These are phyloP conservation scores for Paratrypauchen microcephalus DNA, from an alignment of 2,797 vertebrate species.

Conservation along the genomic window DNA sequence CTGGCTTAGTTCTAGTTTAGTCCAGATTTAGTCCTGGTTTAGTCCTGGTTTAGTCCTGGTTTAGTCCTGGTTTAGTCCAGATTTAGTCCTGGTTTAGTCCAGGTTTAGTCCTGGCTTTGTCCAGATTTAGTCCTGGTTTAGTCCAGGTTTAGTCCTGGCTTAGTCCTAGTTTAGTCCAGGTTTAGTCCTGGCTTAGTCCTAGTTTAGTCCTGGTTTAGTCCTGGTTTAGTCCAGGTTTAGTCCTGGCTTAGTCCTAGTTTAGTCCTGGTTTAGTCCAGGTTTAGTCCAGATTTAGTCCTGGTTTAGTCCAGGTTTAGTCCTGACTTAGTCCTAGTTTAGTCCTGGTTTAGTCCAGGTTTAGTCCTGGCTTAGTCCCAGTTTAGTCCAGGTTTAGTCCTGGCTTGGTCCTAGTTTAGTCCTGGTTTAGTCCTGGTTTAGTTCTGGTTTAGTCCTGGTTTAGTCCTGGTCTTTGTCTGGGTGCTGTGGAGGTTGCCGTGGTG, in stretches of 20 bases:
- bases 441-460: neutral
- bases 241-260: neutral
- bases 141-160: neutral
- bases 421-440: neutral
- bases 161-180: neutral
- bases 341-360: neutral
- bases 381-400: neutral
- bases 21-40: neutral
- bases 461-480: conserved; percentile 8
- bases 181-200: neutral
- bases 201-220: neutral
- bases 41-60: neutral
- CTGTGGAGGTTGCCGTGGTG: neutral
- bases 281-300: neutral
- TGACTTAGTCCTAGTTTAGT: neutral
- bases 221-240: neutral
- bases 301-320: neutral
- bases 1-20: neutral
- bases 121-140: neutral
- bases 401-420: neutral
- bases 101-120: neutral
- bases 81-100: neutral
- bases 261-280: neutral
- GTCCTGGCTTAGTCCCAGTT: neutral
- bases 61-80: neutral